phyloP scores from a whole-genome alignment of 2,797 vertebrate species.

The Rhabdophis nuchalis region DNA sequence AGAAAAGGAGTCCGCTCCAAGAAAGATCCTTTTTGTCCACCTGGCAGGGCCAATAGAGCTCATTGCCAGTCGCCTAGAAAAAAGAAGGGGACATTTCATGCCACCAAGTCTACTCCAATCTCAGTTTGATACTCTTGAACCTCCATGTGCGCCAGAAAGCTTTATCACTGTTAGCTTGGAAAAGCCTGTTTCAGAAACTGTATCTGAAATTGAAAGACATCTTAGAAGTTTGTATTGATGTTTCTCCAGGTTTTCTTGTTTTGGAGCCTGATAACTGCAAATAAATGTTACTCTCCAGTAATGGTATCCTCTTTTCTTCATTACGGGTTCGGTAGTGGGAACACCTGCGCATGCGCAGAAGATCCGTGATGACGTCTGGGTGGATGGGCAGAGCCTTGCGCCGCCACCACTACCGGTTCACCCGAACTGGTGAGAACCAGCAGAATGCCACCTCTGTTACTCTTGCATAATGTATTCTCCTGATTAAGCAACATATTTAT shows the following conservation, averaged over 20 bases:
- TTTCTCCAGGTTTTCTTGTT: neutral
- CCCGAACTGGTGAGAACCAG: no score
- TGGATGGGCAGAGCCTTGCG: no score
- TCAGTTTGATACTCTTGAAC: conserved; percentile 83
- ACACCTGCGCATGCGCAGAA: no score
- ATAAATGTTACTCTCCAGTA: neutral
- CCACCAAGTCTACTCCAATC: conserved; percentile 77
- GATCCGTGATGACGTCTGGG: no score
- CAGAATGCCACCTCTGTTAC: neutral
- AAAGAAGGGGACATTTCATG: conserved; percentile 86
- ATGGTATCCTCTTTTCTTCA: no score
- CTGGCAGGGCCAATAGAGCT: conserved; percentile 76
- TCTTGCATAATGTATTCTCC: neutral
- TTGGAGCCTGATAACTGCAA: neutral
- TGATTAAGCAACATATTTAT: neutral
- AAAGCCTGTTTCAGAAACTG: conserved; percentile 71
- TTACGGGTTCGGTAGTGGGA: no score
- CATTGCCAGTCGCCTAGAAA: conserved; percentile 74
- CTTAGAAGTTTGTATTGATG: conserved; percentile 35
- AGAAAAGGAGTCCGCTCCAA: neutral
- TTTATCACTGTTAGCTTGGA: conserved; percentile 76
- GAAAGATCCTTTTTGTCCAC: conserved; percentile 78
- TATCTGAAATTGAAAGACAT: conserved; percentile 58
- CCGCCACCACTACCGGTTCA: no score
- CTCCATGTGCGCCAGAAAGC: conserved; percentile 76